A percentile compares a stretch with the other conserved stretches of the same genome.
phyloP scores from a whole-genome alignment of 2,797 vertebrate species.

The Cygnus olor region DNA sequence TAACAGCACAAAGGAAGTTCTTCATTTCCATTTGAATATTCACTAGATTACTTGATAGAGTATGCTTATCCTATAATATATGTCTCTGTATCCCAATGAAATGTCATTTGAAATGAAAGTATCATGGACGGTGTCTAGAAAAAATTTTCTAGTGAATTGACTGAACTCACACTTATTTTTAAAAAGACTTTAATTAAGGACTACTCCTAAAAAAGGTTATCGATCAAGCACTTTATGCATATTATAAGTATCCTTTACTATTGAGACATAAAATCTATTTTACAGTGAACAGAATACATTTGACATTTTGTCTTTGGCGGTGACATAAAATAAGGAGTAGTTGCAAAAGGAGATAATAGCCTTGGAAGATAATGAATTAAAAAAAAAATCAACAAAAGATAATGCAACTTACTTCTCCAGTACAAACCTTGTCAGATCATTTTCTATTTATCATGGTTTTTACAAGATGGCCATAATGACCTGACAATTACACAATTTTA shows the following conservation, averaged over 20 bases:
- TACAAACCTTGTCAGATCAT: not conserved
- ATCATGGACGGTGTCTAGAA: not conserved
- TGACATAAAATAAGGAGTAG: not conserved
- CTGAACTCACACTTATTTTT: not conserved
- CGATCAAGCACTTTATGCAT: not conserved
- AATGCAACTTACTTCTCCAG: not conserved
- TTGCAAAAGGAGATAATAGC: not conserved
- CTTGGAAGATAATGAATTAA: not conserved
- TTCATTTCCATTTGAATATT: not conserved
- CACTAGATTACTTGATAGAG: not conserved
- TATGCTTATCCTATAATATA: not conserved
- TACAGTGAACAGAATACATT: not conserved
- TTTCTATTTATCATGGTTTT: not conserved
- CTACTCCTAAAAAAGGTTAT: not conserved
- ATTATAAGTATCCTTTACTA: not conserved
- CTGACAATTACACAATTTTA: not conserved
- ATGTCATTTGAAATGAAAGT: not conserved
- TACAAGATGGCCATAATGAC: not conserved
- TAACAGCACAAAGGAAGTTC: not conserved
- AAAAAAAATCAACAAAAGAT: not conserved
- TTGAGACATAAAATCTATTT: not conserved
- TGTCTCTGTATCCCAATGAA: not conserved
- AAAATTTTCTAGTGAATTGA: not conserved
- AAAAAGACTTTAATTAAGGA: not conserved
- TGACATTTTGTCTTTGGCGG: not conserved